These are phyloP conservation scores for Gambusia yucatana DNA, from an alignment of 2,797 vertebrate genomes.

Conservation along the genomic window DNA sequence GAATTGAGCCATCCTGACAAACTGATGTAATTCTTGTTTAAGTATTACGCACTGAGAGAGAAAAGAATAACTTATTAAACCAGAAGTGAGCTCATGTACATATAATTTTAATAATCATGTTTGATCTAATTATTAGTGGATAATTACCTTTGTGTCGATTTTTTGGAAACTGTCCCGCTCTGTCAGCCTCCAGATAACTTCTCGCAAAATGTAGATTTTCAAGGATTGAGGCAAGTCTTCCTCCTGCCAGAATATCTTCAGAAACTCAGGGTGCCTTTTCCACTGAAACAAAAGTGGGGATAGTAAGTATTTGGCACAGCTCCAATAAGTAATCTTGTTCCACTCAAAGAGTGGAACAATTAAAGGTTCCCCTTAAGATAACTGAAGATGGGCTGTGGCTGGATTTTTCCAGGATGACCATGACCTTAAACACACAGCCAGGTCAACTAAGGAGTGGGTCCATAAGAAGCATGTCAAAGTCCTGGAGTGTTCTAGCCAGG, in stretches of 20 bases:
- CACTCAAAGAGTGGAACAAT: background rate
- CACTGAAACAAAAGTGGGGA: slow-evolving; percentile 37
- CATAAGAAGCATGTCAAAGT: too few relatives aligned
- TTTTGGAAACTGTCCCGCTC: slow-evolving; percentile 14
- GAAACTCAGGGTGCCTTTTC: background rate
- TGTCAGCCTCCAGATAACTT: slow-evolving; percentile 1
- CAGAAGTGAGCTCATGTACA: background rate
- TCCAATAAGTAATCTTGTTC: background rate
- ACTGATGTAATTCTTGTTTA: slow-evolving; percentile 25
- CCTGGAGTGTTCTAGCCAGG: too few relatives aligned
- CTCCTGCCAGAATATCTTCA: slow-evolving; percentile 29
- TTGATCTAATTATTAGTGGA: background rate
- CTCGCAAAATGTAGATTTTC: slow-evolving; percentile 18
- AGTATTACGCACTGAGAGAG: slow-evolving; percentile 35
- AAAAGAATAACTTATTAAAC: background rate
- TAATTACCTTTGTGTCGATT: slow-evolving; percentile 57
- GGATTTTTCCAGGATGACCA: too few relatives aligned
- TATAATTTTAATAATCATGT: background rate
- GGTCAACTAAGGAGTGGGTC: too few relatives aligned
- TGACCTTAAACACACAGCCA: too few relatives aligned
- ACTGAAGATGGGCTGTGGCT: too few relatives aligned
- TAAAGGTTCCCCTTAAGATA: background rate
- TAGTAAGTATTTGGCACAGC: background rate
- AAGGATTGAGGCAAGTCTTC: background rate
- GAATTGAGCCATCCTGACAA: slow-evolving; percentile 44